Evolutionary conservation across 2,113 vertebrate genomes (phyloP).

Genomic region (Accipiter cooperii): DNA sequence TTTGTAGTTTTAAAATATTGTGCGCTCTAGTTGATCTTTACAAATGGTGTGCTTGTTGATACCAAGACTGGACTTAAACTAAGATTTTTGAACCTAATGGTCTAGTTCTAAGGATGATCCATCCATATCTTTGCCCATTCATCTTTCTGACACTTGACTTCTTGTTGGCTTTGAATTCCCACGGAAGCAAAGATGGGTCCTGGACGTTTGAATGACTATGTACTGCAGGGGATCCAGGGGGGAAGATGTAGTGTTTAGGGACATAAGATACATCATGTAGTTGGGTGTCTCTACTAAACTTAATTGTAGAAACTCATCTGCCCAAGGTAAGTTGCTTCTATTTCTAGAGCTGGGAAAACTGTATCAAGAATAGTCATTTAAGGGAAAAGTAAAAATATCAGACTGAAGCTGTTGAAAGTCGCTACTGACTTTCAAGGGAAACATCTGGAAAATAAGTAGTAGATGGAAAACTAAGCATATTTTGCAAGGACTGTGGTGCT

Average conservation of each 20-base stretch:
- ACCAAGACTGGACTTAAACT: not conserved
- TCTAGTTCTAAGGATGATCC: not conserved
- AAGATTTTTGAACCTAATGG: not conserved
- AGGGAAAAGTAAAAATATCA: not conserved
- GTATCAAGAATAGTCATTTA: not conserved
- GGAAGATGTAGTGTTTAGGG: not conserved
- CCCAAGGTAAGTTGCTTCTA: not conserved
- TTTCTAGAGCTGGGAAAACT: not conserved
- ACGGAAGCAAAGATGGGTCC: not conserved
- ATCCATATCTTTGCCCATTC: not conserved
- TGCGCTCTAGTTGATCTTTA: not conserved
- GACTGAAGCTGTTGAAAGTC: not conserved
- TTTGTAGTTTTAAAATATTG: not conserved
- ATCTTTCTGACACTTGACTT: not conserved
- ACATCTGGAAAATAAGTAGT: not conserved
- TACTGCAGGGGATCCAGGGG: rapidly evolving
- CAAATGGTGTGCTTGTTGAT: not conserved
- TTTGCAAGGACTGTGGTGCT: not conserved
- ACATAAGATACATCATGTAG: rapidly evolving
- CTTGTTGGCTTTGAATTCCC: not conserved
- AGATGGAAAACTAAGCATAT: not conserved
- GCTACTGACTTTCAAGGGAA: not conserved
- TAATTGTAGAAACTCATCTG: not conserved
- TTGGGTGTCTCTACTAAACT: not conserved
- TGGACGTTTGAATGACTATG: not conserved